Evolutionary conservation across 2,888 invertebrate genomes (phyloP), one percentile per base, ranked within the genome.

Genomic region (Parasteatoda lunata): DNA sequence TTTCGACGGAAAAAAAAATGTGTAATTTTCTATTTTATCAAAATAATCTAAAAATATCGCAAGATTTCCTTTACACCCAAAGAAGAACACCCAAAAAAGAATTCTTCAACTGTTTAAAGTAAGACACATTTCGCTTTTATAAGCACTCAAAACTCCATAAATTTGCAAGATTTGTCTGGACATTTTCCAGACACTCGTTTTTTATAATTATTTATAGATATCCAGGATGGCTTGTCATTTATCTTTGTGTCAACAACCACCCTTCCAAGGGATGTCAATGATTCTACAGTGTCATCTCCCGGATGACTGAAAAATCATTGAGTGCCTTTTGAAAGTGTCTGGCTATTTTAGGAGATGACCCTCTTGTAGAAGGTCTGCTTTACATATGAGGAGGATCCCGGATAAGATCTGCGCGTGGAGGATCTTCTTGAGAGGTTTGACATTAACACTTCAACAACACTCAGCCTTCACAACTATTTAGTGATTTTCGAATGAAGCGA

Each of bases 361-460:
- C 77, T 83, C 83, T 77, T 77, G 72, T 65, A 13, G 49, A 65
- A 52, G 77, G 83, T 82, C 82, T 82, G 82, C 82, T 82, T 82
- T 82, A 82, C 82, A 82, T 76, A 76, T 54, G 75, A 70, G 68
- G 73, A 81, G 68, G 76, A 71, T 71, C 30, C 47, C 54, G 70
- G 48, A 64, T 13, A 64, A 65, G 52, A 49, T 47, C 47, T n/a
- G 48, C 48, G 51, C 45, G 48, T 64, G 68, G 15, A 59, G 54
- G 54, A 65, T 52, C 15, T 69, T 66, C 81, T 81, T 54, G 54
- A 72, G 49, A 64, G 48, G 80, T 80, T 72, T 77, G 84, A 84
- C 79, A 79, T 84, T 79, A 84, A 79, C 84, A 84, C 84, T 84
- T 84, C 79, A 84, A 79, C 78, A 75, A 64, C 79, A 75, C 84